phyloP scores from a whole-genome alignment of 2,797 vertebrate species.

The Cyprinodon diabolis region DNA sequence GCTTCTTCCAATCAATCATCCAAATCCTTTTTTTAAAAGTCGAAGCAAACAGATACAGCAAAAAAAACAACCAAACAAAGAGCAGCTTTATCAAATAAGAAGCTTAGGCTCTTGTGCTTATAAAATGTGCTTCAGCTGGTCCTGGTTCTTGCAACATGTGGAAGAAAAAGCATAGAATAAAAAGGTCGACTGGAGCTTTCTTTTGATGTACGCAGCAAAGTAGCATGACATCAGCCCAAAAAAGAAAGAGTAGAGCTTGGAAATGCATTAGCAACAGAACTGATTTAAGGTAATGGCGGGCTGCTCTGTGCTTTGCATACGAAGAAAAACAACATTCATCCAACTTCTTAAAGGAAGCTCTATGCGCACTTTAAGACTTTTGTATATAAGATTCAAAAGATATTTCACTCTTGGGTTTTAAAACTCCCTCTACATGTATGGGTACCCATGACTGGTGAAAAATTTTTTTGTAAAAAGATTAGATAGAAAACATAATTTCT shows the following conservation, averaged over 20 bases:
- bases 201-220: neutral
- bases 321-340: neutral
- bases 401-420: neutral
- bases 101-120: neutral
- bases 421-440: neutral
- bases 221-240: neutral
- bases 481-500: neutral
- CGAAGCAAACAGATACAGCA: neutral
- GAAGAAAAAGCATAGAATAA: neutral
- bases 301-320: neutral
- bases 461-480: neutral
- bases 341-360: neutral
- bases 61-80: neutral
- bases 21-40: neutral
- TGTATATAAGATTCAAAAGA: neutral
- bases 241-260: neutral
- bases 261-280: constrained; percentile 2
- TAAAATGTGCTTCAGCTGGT: neutral
- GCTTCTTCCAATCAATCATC: neutral
- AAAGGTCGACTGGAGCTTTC: neutral
- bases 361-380: neutral
- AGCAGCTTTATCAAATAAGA: neutral
- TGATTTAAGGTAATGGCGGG: neutral
- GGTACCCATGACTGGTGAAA: neutral
- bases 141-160: neutral